A percentile compares a stretch with the other conserved stretches of the same genome.
These are phyloP conservation scores for Caenorhabditis afra DNA, from an alignment of 2,888 invertebrate species.

Conservation along the genomic window DNA sequence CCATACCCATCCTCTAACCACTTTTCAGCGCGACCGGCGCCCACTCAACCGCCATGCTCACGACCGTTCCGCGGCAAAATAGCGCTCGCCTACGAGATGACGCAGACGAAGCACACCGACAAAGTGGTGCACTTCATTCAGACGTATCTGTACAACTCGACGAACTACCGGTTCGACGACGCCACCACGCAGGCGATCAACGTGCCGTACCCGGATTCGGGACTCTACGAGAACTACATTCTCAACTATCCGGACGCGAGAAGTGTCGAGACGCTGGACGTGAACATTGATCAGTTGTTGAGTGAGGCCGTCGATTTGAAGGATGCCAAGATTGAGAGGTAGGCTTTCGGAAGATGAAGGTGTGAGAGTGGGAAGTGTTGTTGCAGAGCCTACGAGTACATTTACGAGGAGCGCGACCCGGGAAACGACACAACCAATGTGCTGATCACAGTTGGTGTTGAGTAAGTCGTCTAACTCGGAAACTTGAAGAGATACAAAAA, in stretches of 20 bases:
- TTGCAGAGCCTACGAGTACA: constrained; percentile 41
- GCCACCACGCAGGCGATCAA: constrained; percentile 42
- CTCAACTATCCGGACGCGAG: constrained; percentile 48
- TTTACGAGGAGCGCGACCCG: constrained; percentile 34
- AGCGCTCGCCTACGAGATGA: constrained; percentile 43
- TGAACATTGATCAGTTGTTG: constrained; percentile 34
- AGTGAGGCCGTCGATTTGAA: constrained; percentile 10
- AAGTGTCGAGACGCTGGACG: constrained; percentile 22
- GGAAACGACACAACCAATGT: constrained; percentile 23
- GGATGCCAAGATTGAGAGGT: no score
- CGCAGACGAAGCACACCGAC: constrained; percentile 5
- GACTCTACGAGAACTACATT: constrained; percentile 35
- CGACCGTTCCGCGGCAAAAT: constrained; percentile 36
- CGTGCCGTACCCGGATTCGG: constrained; percentile 49
- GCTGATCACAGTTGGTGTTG: constrained; percentile 40
- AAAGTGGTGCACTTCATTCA: constrained; percentile 35
- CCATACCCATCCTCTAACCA: no score
- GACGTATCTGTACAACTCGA: constrained; percentile 28
- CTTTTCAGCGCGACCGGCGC: no score
- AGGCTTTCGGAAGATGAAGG: background rate
- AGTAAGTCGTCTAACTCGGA: constrained; percentile 27
- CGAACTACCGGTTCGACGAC: constrained; percentile 24
- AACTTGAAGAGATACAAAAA: no score
- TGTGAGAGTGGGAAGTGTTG: background rate
- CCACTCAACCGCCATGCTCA: constrained; percentile 22